Evolutionary conservation across 2,888 invertebrate species (phyloP), one percentile per base, ranked within the genome.

Genomic region (Yponomeuta cagnagella): DNA sequence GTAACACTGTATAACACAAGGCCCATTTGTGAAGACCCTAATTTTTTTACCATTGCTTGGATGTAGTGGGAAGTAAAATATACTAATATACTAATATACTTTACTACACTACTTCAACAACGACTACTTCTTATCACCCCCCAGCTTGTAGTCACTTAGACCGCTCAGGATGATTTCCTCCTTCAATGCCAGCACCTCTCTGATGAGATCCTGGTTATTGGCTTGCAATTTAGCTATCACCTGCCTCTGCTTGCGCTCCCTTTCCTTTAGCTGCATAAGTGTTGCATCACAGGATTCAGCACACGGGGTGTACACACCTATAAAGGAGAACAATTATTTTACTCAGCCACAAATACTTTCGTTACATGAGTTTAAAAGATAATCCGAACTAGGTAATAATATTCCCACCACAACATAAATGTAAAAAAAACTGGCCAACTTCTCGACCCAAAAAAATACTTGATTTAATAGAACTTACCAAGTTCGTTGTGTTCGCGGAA

Each of bases 211-310:
- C 71, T 85, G 86, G 73, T 87, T 86, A 70, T 82, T 85, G 23
- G 72, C 75, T 76, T 89, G 86, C 52, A 89, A 78, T 72, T 87
- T 81, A 30, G 81, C 75, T 72, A 88, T 87, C 37, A 87, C 74
- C n/a, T 79, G 75, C 58, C 79, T 79, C 71, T 88, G 86, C 72
- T 83, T 84, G 63, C 77, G 79, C 63, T 87, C 85, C 15, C 81
- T 79, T 64, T 87, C 86, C 71, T 83, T 84, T 12, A 88, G 73
- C 63, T 79, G 81, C 69, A 78, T 73, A 31, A 88, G 71, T 12
- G 82, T 84, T 10, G 79, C 75, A 70, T 86, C 85, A 77, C 88
- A 88, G 15, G 83, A 77, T 10, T 86, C 83, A 71, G 83, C 79
- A 75, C 86, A 87, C 15, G 87, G 77, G n/a, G 80, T 78, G 65